phyloP scores from a whole-genome alignment of 2,888 invertebrate species.

The Drosophila stalkeri region DNA sequence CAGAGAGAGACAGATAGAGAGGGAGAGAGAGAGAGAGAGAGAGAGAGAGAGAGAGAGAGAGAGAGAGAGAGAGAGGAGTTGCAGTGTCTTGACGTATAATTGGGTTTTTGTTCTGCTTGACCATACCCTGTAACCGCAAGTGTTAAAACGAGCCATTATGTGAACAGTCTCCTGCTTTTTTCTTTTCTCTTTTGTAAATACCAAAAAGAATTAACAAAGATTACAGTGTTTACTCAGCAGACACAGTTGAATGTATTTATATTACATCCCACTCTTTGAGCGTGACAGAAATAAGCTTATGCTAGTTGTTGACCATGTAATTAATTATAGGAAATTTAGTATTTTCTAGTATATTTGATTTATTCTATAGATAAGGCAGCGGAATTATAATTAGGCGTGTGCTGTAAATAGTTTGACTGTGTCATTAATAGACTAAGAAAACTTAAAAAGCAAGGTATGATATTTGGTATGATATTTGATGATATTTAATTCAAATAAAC shows the following conservation, averaged over 20 bases:
- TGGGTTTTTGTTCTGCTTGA: constrained; percentile 12
- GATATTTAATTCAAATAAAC: too few relatives aligned
- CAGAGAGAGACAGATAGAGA: neutral
- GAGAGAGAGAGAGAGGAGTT: neutral
- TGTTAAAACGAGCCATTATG: neutral
- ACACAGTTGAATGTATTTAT: neutral
- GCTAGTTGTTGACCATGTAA: neutral
- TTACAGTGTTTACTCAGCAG: neutral
- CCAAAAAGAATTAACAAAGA: neutral
- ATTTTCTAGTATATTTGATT: too few relatives aligned
- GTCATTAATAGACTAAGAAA: neutral
- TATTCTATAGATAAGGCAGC: neutral
- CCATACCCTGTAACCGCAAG: constrained; percentile 9
- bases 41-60: neutral
- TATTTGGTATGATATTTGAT: too few relatives aligned
- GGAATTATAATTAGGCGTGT: neutral
- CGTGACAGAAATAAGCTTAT: neutral
- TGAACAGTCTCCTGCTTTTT: neutral
- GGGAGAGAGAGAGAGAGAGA: neutral
- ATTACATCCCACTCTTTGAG: neutral
- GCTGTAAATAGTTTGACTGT: neutral
- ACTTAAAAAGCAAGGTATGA: neutral
- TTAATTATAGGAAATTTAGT: neutral
- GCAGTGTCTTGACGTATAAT: constrained; percentile 23
- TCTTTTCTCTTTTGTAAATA: neutral